Percentiles rank a stretch among this genome's conserved stretches.
These are phyloP conservation scores for Drosophila subquinaria DNA, from an alignment of 2,888 invertebrate species.

Conservation along the genomic window DNA sequence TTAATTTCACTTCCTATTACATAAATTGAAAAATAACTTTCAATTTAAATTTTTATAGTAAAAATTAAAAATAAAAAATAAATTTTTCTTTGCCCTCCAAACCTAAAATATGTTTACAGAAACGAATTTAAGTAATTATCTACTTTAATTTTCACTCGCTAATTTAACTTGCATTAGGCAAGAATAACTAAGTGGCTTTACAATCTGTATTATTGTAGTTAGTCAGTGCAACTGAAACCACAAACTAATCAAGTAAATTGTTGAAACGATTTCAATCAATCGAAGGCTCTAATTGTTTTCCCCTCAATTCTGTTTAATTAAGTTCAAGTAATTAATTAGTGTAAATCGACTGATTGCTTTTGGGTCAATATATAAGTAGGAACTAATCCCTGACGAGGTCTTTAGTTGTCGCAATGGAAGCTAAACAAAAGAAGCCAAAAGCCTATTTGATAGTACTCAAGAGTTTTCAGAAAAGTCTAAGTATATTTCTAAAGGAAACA, in stretches of 20 bases:
- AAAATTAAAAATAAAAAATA: too few species aligned
- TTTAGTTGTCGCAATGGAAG: slow-evolving; percentile 31
- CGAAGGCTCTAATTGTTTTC: slow-evolving; percentile 31
- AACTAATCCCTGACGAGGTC: too few species aligned
- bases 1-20: too few species aligned
- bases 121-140: slow-evolving; percentile 9
- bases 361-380: slow-evolving; percentile 25
- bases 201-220: slow-evolving; percentile 4
- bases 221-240: slow-evolving; percentile 25
- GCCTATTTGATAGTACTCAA: slow-evolving; percentile 32
- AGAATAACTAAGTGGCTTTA: not conserved
- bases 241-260: slow-evolving; percentile 46
- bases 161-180: not conserved
- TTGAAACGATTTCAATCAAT: slow-evolving; percentile 23
- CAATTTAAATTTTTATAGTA: too few species aligned
- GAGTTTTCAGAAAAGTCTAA: slow-evolving; percentile 57
- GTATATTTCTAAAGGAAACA: slow-evolving; percentile 69
- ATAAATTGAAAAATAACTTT: too few species aligned
- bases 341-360: slow-evolving; percentile 13
- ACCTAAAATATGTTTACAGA: not conserved
- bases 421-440: slow-evolving; percentile 12
- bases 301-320: slow-evolving; percentile 19
- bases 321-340: slow-evolving; percentile 31
- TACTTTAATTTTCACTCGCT: not conserved
- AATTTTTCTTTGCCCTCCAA: not conserved